Base-by-base conservation (phyloP, 2,888 invertebrate species). In the Synergus itoensis region DNA sequence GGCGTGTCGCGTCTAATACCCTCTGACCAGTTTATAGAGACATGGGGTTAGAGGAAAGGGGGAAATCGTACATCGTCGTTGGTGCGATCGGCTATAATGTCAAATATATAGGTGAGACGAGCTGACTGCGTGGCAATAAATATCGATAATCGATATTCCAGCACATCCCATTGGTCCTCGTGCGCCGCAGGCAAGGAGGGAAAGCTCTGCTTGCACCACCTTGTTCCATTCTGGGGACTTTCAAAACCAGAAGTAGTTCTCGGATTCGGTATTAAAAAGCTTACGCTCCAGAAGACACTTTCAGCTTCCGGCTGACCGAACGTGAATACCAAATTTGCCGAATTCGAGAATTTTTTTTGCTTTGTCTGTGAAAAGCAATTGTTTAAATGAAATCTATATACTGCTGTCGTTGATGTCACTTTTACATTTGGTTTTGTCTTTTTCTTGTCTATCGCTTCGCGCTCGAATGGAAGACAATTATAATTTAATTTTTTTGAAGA, bases 141-240 rank as follows among this genome's bases (percentile, higher is more conserved):
- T 89, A 89, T 89, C 88, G 89, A 86, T 88, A 87, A 89, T 88
- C 88, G 88, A 89, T 89, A 89, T 81, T 84, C 85, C 81, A 77
- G 83, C 84, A 87, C 82, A 84, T 84, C 84, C 87, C 85, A 87
- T 88, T 85, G 86, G 85, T 86, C 84, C 84, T 84, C 81, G 80
- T 80, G 84, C 82, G 85, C 82, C 82, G 81, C 83, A 83, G 84
- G 83, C 81, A 83, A 85, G 79, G 84, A 81, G 83, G 81, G 82
- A 80, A 83, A 53, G 67, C 67, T 21, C 45, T 8, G 45, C 53
- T 73, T 53, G 73, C 48, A 53, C 28, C 73, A 73, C 73, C 48
- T 73, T 76, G 77, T 81, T 83, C 84, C 81, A 81, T 85, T 84
- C 84, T 16, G 36, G 84, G 83, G 79, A 84, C 88, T 87, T 85